Percentiles rank a stretch among this genome's conserved stretches.
These are phyloP conservation scores for Coenonympha glycerion DNA, from an alignment of 2,888 invertebrate species.

Conservation along the genomic window DNA sequence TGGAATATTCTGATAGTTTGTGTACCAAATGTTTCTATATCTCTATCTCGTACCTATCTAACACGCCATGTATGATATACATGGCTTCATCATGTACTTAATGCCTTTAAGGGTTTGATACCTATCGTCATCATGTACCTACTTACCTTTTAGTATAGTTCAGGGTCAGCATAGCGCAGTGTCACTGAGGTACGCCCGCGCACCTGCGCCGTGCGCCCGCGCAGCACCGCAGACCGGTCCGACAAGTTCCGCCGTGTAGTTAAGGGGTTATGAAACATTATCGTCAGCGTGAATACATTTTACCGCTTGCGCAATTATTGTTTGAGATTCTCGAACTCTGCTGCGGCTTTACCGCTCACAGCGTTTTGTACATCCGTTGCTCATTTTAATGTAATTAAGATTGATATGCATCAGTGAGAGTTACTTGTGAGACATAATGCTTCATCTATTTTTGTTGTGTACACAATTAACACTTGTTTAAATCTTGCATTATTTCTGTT, in stretches of 20 bases:
- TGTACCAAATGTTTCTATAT: no score
- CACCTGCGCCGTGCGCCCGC: slow-evolving; percentile 49
- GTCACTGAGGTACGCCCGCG: slow-evolving; percentile 36
- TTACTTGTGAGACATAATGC: no score
- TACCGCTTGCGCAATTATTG: slow-evolving; percentile 49
- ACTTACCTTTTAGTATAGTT: slow-evolving; percentile 31
- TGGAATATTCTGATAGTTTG: no score
- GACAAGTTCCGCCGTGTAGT: slow-evolving; percentile 45
- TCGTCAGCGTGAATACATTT: slow-evolving; percentile 52
- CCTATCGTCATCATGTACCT: neutral
- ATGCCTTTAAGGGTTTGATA: slow-evolving; percentile 1
- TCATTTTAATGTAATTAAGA: neutral
- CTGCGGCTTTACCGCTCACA: neutral
- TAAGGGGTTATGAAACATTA: slow-evolving; percentile 58
- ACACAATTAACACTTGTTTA: no score
- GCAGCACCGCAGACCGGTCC: slow-evolving; percentile 55
- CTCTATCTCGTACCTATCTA: no score
- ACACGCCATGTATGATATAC: no score
- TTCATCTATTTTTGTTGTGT: no score
- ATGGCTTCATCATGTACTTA: no score
- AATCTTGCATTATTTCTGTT: no score
- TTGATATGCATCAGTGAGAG: neutral
- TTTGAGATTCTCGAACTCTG: slow-evolving; percentile 10
- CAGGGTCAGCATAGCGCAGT: slow-evolving; percentile 48
- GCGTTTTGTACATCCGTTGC: neutral